Evolutionary conservation across 1,140 invertebrate species (phyloP).

Genomic region (Rhagoletis pomonella): DNA sequence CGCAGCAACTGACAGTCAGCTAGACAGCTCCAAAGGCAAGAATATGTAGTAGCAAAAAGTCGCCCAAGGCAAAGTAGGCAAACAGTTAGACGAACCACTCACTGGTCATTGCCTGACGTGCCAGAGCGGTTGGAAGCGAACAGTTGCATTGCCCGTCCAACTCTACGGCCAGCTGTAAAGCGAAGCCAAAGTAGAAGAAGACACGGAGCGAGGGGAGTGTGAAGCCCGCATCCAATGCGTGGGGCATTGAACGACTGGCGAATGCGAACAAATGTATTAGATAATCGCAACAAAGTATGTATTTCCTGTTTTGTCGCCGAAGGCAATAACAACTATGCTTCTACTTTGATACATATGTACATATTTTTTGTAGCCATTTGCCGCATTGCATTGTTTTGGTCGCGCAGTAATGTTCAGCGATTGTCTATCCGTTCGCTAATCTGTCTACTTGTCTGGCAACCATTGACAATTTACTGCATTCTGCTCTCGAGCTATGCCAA

Average conservation of each 20-base stretch:
- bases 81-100: neutral
- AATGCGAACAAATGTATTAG: slow-evolving; percentile 40
- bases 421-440: slow-evolving; percentile 20
- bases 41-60: neutral
- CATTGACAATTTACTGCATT: neutral
- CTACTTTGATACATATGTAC: neutral
- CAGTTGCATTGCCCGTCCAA: neutral
- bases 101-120: neutral
- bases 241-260: neutral
- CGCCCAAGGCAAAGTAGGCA: neutral
- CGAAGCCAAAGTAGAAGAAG: neutral
- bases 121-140: neutral
- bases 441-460: slow-evolving; percentile 24
- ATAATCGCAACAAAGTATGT: slow-evolving; percentile 34
- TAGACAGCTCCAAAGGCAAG: neutral
- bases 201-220: neutral
- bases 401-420: neutral
- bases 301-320: slow-evolving; percentile 38
- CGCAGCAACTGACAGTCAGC: neutral
- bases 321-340: neutral
- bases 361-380: neutral
- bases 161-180: neutral
- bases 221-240: slow-evolving; percentile 1
- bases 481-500: neutral
- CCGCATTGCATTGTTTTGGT: slow-evolving; percentile 27